Percentiles rank a stretch among this genome's conserved stretches.
Evolutionary conservation across 2,797 vertebrate genomes (phyloP).

Genomic region (Sardinella longiceps): DNA sequence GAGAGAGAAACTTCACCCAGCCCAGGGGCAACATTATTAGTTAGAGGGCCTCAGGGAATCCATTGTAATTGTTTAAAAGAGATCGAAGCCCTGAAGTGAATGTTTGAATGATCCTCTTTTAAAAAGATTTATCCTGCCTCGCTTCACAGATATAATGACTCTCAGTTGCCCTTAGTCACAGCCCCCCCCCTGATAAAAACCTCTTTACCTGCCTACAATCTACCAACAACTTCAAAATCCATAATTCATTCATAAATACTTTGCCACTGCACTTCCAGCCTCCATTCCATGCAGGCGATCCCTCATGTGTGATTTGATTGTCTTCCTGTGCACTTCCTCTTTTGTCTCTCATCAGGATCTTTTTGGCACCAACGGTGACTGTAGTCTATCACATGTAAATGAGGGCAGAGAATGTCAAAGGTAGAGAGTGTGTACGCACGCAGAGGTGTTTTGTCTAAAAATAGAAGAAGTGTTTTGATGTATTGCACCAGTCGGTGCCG

Average conservation of each 20-base stretch:
- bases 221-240: not conserved
- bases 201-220: not conserved
- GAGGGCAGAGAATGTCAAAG: not conserved
- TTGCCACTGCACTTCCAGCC: not conserved
- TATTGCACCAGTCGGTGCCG: not conserved
- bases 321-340: not conserved
- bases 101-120: not conserved
- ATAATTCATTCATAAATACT: not conserved
- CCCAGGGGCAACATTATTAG: not conserved
- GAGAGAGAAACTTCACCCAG: not conserved
- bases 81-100: not conserved
- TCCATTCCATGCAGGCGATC: not conserved
- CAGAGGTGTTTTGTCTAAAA: not conserved
- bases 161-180: not conserved
- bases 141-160: not conserved
- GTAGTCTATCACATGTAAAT: too few relatives aligned
- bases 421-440: not conserved
- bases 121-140: not conserved
- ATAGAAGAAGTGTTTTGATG: not conserved
- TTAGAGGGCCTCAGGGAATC: not conserved
- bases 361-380: too few relatives aligned
- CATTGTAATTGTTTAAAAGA: not conserved
- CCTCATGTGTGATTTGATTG: not conserved
- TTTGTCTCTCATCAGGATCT: too few relatives aligned
- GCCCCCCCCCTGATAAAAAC: too few relatives aligned